These are phyloP conservation scores for Trichonephila clavata DNA, from an alignment of 1,140 invertebrate genomes.

Conservation along the genomic window DNA sequence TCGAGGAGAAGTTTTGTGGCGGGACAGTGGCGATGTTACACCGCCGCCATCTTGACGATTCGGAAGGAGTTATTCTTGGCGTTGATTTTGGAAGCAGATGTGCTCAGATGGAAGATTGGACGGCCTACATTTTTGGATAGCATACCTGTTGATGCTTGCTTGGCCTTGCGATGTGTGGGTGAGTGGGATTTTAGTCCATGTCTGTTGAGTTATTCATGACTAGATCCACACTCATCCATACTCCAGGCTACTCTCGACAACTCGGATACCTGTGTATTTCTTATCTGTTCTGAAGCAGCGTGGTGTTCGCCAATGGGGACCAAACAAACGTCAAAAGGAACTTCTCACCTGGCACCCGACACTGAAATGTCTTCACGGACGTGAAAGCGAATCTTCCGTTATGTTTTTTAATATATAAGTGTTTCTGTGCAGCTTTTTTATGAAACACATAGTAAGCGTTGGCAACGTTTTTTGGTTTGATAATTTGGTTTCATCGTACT, in stretches of 20 bases:
- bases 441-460: no score
- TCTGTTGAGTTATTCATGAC: conserved; percentile 66
- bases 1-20: conserved; percentile 44
- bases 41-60: conserved; percentile 63
- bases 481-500: no score
- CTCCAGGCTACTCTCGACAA: conserved; percentile 41
- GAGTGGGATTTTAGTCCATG: conserved; percentile 75
- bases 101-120: neutral
- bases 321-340: conserved; percentile 11
- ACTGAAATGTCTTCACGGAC: no score
- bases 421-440: no score
- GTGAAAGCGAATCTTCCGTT: no score
- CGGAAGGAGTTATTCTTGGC: conserved; percentile 29
- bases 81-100: conserved; percentile 43
- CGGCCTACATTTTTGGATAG: conserved; percentile 17
- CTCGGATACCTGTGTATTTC: conserved; percentile 42
- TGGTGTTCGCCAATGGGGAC: neutral
- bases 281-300: neutral
- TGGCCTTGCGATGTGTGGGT: conserved; percentile 70
- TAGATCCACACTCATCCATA: conserved; percentile 76
- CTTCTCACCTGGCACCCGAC: neutral
- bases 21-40: conserved; percentile 55
- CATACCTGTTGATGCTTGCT: conserved; percentile 68
- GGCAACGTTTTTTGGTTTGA: no score
- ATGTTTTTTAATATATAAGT: no score